Evolutionary conservation across 2,797 vertebrate genomes (phyloP), one percentile per base, ranked within the genome.

Genomic region (Platyrinchus mystaceus): DNA sequence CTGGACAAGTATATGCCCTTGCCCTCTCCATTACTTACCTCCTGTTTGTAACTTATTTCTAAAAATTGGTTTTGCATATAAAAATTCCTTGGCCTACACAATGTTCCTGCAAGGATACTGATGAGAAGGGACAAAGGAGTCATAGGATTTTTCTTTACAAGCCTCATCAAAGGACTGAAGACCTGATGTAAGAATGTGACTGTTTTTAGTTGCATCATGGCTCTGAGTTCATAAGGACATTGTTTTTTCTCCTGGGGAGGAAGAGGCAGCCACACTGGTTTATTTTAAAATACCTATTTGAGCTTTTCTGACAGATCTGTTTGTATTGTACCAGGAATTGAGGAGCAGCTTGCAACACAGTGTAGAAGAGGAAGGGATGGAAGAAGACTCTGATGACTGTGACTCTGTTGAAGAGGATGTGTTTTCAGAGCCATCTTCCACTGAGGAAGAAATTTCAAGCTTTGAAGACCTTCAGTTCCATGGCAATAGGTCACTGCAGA

Each of bases 321-420:
- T 96, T 89, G 89, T 82, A 86, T 87, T 95, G 80, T 85, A 76
- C 76, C 96, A 99, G 99, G 98, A 98, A 56, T 96, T 99, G 92
- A 98, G 98, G 56, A 98, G 96, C 93, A 99, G 98, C 95, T 98
- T 99, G 95, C 98, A 99, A 96, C 97, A 96, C 64, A 97, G 89
- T 63, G 56, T 91, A n/a, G 95, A 97, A 86, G 97, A 98, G 91
- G 97, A 97, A 32, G 97, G 94, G 56, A 97, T 97, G 94, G 98
- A 93, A 20, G 92, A 97, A 20, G 97, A 98, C 50, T 97, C 97
- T 71, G 98, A 99, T 86, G 99, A 99, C 95, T 98, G 97, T 1
- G 98, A 98, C 75, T 97, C 96, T 52, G 94, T 98, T 12, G 99
- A 99, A 43, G 99, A 99, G 83, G 99, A 99, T 37, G 98, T 98